Base-by-base conservation (phyloP, 2,113 vertebrate genomes). In the Butorides virescens region DNA sequence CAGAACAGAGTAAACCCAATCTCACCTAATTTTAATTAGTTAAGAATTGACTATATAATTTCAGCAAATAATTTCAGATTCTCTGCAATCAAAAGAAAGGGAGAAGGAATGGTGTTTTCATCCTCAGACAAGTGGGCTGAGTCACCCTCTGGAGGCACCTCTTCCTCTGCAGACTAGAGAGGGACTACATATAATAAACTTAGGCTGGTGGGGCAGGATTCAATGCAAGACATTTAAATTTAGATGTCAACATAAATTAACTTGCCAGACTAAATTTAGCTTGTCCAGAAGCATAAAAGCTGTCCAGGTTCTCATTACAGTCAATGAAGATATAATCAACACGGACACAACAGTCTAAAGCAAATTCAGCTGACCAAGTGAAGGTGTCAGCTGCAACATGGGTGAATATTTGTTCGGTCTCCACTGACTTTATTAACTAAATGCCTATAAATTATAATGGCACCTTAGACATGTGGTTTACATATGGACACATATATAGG, bases 221-320 rank as follows among this genome's bases (percentile, higher is more conserved):
- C 39, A 18, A 42, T 58, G 74, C 37, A 70, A 77, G 50, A 66
- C 18, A 80, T 84, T 92, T 84, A 80, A 58, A 86, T 84, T 70
- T 89, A 74, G 36, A 39, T 66, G 46, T 65, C 72, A 95, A 39
- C 36, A 56, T 76, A 91, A 91, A 80, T 80, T 91, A 91, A 72
- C 27, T 46, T 61, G 7, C 36, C 34, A 44, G 53, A 52, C 17
- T 88, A 88, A 91, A 84, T 58, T 83, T 85, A 84, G 50, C 6
- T 73, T 91, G 46, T 80, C 76, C 63, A 84, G 72, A 79, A 96
- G 27, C 72, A 52, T 70, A 80, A 80, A 95, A 84, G 6, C 30
- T 86, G 34, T 56, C 67, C 83, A 70, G 52, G 30, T 1, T 88
- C 53, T 83, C 67, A 79, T 44, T 83, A 75, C 11, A 55, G 39